Percentiles rank a stretch among this genome's conserved stretches.
Conservation (phyloP, 1,140 invertebrate genomes). For the Apis laboriosa region DNA sequence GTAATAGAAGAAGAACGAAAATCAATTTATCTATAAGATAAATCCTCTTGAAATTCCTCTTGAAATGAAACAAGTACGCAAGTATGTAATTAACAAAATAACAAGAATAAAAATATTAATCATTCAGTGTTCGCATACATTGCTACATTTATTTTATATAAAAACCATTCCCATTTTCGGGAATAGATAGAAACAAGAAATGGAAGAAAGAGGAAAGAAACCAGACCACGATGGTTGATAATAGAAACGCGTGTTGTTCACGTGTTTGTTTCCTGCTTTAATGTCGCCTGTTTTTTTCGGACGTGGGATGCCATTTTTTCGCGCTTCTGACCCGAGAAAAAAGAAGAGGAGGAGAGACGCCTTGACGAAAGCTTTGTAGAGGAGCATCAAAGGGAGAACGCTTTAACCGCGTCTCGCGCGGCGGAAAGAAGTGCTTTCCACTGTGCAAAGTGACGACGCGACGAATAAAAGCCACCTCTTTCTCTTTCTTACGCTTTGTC, state of each 20-base stretch:
- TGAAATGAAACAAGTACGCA: no score
- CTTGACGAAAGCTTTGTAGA: constrained; percentile 34
- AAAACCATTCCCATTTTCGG: neutral
- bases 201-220: neutral
- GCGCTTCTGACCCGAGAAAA: neutral
- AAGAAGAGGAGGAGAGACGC: neutral
- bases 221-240: constrained; percentile 15
- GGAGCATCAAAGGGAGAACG: constrained; percentile 13
- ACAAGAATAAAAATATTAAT: no score
- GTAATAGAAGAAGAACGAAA: no score
- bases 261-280: neutral
- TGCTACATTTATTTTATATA: no score
- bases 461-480: constrained; percentile 24
- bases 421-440: constrained; percentile 10
- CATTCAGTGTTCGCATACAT: no score
- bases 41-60: no score
- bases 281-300: constrained; percentile 3
- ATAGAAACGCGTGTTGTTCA: no score
- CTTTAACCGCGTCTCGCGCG: constrained; percentile 33
- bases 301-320: neutral
- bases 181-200: neutral
- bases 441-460: constrained; percentile 38
- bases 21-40: no score
- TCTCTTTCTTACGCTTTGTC: neutral
- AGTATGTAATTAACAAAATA: no score